Evolutionary conservation across 92 coral and sea anemone genomes (phyloP), one percentile per base, ranked within the genome.

Genomic region (Porites rus): DNA sequence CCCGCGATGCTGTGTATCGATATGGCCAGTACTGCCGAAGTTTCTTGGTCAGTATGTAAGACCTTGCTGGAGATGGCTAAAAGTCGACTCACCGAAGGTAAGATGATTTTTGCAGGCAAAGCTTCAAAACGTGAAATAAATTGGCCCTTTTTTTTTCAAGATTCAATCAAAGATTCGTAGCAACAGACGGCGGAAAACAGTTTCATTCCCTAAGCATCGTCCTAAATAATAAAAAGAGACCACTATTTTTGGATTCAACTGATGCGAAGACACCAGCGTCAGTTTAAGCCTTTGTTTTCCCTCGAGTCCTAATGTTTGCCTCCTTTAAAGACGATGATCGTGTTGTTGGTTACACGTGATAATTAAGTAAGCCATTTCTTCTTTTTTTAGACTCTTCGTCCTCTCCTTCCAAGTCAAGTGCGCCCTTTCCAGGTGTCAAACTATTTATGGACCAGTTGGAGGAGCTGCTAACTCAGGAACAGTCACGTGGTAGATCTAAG

Each of bases 1-100:
- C 97, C 95, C 16, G 89, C 91, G 17, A 93, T 97, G 94, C 91
- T 97, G 10, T 97, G 97, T 52, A 65, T 95, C 38, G 99, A 97
- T 79, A 81, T 97, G 88, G 93, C 96, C 60, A 92, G 97, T 73
- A 93, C 98, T 2, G 92, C 90, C 8, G 87, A 89, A 54, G 88
- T 86, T n/a, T 65, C 98, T 13, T 86, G 85, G 87, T 88, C 90
- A 17, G 91, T 92, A 10, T 95, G 98, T 65, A 95, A 79, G 86
- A 84, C 87, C 10, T 84, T 95, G 38, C 85, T 95, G 18, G 98
- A 97, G 11, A 93, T 94, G 91, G 98, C 97, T 0, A 93, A 69
- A 2, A 88, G 91, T 69, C 96, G 98, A 22, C 81, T 95, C 17
- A 67, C 43, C 8, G 84, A 88, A 90, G 95, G 98, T 94, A 52